Conservation (phyloP, 2,888 invertebrate genomes). For the Galerucella pusilla region DNA sequence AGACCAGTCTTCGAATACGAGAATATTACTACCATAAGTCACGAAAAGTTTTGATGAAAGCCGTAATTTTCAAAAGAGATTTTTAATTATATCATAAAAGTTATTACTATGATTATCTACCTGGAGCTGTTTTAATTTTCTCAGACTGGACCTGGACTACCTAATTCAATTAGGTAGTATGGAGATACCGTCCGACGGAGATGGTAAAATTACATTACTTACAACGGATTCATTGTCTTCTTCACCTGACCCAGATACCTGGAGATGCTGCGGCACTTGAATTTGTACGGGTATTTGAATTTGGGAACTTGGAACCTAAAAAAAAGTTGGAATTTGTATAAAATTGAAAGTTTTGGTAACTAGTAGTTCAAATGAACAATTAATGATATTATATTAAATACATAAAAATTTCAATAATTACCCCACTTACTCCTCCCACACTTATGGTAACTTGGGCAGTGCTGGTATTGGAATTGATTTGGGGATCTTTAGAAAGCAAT, state of each 20-base stretch:
- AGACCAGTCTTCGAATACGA: neutral
- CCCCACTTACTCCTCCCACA: conserved; percentile 53
- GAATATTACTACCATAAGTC: neutral
- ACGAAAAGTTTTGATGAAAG: neutral
- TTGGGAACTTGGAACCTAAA: conserved; percentile 72
- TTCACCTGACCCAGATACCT: conserved; percentile 56
- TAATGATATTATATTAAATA: too few relatives aligned
- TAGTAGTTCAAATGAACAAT: neutral
- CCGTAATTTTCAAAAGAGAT: neutral
- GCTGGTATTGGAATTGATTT: conserved; percentile 46
- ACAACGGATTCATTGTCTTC: conserved; percentile 61
- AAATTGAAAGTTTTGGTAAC: too few relatives aligned
- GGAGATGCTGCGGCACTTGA: conserved; percentile 71
- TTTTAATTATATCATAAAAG: neutral
- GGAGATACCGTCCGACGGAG: conserved; percentile 57
- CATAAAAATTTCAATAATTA: neutral
- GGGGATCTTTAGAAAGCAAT: conserved; percentile 49
- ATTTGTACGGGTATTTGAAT: conserved; percentile 74
- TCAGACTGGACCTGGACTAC: conserved; percentile 1
- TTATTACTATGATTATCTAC: conserved; percentile 10
- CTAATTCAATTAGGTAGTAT: conserved; percentile 46
- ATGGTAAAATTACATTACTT: conserved; percentile 68
- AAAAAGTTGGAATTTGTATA: neutral
- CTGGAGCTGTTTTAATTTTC: neutral
- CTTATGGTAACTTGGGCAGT: conserved; percentile 62